Evolutionary conservation across 1,140 invertebrate genomes (phyloP), one percentile per base, ranked within the genome.

Genomic region (Bombus polaris): DNA sequence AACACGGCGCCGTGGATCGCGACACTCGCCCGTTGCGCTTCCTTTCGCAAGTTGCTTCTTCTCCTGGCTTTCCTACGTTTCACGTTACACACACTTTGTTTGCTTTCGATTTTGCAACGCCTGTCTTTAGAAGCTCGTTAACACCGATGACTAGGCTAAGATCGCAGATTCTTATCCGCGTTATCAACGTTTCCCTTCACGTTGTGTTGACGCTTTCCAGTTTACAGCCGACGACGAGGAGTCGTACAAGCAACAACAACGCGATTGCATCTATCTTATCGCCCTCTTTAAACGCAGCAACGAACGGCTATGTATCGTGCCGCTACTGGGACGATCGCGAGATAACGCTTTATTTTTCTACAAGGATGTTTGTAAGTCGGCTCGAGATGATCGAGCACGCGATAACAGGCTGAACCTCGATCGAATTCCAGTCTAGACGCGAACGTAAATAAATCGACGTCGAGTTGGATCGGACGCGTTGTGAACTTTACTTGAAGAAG

Each of bases 1-100:
- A 74, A 62, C 44, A 42, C 81, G 68, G 80, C 88, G 57, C 76
- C 85, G 83, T 47, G 28, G 32, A 72, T 35, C 44, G 71, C 79
- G 53, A 57, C 86, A 89, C 71, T 90, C 76, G 73, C 32, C 76
- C n/a, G 75, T 59, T 53, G 88, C 72, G 87, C 76, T 72, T 83
- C 66, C 68, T 80, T 39, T 35, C 37, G 79, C n/a, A 25, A 81
- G 47, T 25, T 66, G 15, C 59, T 12, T 57, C 25, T 53, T 32
- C 4, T 13, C 10, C n/a, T 1, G 10, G 2, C 15, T 37, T n/a
- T 59, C 22, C 22, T 25, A 8, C n/a, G 13, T 35, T 53, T 75
- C 47, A 0, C 47, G 5, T 53, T 22, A 1, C 47, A 0, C 47
- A 2, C 47, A 0, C 3, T 18, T 9, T 6, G 18, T 53, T 35